Base-by-base conservation (phyloP, 2,797 vertebrate genomes). In the Todus mexicanus region DNA sequence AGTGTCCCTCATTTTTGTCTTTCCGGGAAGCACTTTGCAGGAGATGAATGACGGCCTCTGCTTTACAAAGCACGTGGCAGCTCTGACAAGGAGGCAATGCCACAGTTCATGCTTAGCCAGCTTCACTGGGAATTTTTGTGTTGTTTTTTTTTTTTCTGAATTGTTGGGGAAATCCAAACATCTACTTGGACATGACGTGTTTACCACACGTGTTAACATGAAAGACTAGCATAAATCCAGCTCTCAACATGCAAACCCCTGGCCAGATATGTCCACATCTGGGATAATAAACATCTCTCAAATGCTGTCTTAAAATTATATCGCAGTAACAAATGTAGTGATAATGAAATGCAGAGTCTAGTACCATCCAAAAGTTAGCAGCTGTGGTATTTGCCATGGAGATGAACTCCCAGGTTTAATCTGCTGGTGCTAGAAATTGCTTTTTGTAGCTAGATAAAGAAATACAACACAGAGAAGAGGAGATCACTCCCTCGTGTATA, bases 261-360 rank as follows among this genome's bases (percentile, higher is more conserved):
- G 68, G 53, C 60, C 84, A 90, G 64, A 84, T 75, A 68, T 73
- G 40, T 84, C 73, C 85, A 88, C 70, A 90, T 79, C 86, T 93
- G 92, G 43, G 59, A 77, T 38, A 20, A 85, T 47, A 82, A 19
- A 4, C 23, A 15, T 64, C 33, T 75, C 61, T 37, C 68, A 84
- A 79, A 79, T 20, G 77, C 53, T 73, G 11, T 23, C 90, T 90
- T 84, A 54, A 53, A 94, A 80, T n/a, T 45, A 19, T 71, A 74
- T 74, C 77, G 86, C 60, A 87, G 50, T 59, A 94, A 87, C 65
- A 79, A 92, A 76, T 47, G 69, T 48, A 68, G 87, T 69, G 92
- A 43, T 85, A 90, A 93, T 50, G 63, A 94, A 92, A 93, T 87
- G 42, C 35, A 85, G 59, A 68, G 61, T 54, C 42, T 87, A 21